phyloP scores from a whole-genome alignment of 2,113 vertebrate genomes.

The Podarcis raffonei region DNA sequence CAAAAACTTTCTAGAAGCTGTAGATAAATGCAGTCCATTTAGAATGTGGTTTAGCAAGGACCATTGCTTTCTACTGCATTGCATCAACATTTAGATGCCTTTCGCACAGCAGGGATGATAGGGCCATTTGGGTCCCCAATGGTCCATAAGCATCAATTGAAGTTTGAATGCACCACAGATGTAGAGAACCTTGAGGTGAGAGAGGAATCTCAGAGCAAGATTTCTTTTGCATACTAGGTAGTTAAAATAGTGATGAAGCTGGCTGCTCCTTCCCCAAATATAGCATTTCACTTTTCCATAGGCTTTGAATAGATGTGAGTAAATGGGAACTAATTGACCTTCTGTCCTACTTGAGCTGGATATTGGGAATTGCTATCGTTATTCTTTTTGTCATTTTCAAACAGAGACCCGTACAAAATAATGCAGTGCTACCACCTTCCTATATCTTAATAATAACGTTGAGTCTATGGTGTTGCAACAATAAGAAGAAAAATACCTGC shows the following conservation, averaged over 20 bases:
- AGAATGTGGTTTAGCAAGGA: background rate
- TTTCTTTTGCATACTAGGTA: background rate
- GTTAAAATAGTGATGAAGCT: background rate
- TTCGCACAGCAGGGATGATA: too few relatives aligned
- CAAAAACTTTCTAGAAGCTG: background rate
- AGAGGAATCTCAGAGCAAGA: background rate
- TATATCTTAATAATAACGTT: background rate
- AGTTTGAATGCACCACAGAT: fast-evolving
- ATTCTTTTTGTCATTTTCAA: background rate
- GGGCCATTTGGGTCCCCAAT: fast-evolving
- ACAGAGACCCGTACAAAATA: background rate
- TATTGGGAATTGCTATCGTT: background rate
- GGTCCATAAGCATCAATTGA: fast-evolving
- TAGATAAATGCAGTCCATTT: background rate
- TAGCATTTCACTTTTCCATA: background rate
- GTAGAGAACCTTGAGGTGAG: fast-evolving
- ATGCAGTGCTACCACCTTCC: background rate
- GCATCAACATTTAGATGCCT: background rate
- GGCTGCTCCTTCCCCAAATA: background rate
- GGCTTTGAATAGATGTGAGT: background rate
- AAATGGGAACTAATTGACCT: background rate
- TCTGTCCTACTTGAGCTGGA: background rate
- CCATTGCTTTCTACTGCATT: background rate
- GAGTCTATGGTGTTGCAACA: background rate
- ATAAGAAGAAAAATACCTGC: background rate